Base-by-base conservation (phyloP, 2,113 vertebrate species). In the Mastomys natalensis region DNA sequence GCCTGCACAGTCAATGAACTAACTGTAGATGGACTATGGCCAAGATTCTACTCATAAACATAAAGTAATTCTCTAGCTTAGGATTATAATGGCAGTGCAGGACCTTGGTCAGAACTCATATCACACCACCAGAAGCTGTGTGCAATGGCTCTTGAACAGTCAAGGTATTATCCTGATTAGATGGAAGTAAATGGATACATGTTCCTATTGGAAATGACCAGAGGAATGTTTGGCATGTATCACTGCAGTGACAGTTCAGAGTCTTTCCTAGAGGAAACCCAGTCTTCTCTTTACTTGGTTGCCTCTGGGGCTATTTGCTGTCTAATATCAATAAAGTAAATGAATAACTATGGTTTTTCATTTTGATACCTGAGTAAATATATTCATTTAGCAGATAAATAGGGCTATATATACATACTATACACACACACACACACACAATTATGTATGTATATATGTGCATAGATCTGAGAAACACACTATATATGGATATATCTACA, bases 11-110 rank as follows among this genome's bases (percentile, higher is more conserved):
- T 17, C 53, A 91, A 0, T n/a, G 51, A 26, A 88, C 26, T 45
- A 43, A 60, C 15, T 55, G 34, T 60, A 26, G 73, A 51, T 87
- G 13, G 64, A 70, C 19, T 62, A 66, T 8, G 22, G 70, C 24
- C 43, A 93, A 74, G 43, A 70, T 87, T 95, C n/a, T 76, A 26
- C 87, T 85, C 85, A 91, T 87, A 21, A 92, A 34, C 31, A 51
- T 26, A 21, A 78, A 70, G 17, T 70, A 48, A 40, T 76, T 89
- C 51, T 93, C 45, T 73, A 73, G 89, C 24, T 76, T 85, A 92
- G 51, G 70, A 64, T 58, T 87, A 12, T 2, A 4, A 70, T 72
- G 64, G 11, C 55, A 85, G 85, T 88, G 91, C 40, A 80, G 53
- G 43, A 87, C 26, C 26, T 34, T 82, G 84, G 15, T 60, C 40